Percentiles rank a stretch among this genome's conserved stretches.
Evolutionary conservation across 2,888 invertebrate species (phyloP).

Genomic region (Rotaria socialis): DNA sequence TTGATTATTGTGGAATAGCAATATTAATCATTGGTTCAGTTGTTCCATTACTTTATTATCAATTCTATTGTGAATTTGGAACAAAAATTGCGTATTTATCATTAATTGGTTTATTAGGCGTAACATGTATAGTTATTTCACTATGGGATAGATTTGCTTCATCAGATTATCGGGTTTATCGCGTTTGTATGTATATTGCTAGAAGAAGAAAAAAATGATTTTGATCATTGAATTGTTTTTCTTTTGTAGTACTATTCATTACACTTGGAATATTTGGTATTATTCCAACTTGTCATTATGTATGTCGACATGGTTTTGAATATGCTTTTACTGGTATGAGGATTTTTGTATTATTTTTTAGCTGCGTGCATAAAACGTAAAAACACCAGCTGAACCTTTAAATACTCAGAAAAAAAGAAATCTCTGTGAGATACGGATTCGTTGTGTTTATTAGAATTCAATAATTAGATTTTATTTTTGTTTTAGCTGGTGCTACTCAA

Average conservation of each 20-base stretch:
- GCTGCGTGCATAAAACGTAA: no score
- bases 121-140: slow-evolving; percentile 87
- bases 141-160: slow-evolving; percentile 95
- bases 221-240: neutral
- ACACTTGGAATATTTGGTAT: slow-evolving; percentile 92
- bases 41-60: slow-evolving; percentile 98
- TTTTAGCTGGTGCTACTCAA: slow-evolving; percentile 77
- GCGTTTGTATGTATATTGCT: slow-evolving; percentile 68
- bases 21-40: slow-evolving; percentile 96
- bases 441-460: no score
- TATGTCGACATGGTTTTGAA: slow-evolving; percentile 88
- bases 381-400: no score
- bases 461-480: no score
- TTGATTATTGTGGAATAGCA: slow-evolving; percentile 98
- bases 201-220: neutral
- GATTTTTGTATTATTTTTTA: no score
- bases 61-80: slow-evolving; percentile 89
- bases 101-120: slow-evolving; percentile 84
- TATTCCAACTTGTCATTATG: slow-evolving; percentile 91
- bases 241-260: slow-evolving; percentile 74
- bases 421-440: no score
- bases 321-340: slow-evolving; percentile 71
- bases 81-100: slow-evolving; percentile 84
- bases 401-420: no score
- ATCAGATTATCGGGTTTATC: slow-evolving; percentile 79